These are phyloP conservation scores for Styela clava DNA, from an alignment of 23 tunicate species.

Conservation along the genomic window DNA sequence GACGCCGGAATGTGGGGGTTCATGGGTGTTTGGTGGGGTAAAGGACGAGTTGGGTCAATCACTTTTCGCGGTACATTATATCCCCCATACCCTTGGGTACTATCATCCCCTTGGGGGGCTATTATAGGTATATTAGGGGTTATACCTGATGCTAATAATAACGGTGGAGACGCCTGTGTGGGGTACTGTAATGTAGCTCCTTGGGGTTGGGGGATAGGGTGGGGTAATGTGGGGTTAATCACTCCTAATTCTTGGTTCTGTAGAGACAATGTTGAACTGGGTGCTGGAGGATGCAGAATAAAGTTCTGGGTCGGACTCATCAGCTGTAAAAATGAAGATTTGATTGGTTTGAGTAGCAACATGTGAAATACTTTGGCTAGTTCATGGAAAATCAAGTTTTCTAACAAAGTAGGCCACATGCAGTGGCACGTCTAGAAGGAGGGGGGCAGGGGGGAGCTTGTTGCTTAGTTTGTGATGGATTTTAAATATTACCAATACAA, in stretches of 20 bases:
- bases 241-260: not conserved
- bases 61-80: slow-evolving; percentile 29
- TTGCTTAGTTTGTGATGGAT: too few relatives aligned
- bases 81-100: not conserved
- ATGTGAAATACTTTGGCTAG: not conserved
- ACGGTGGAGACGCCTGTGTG: not conserved
- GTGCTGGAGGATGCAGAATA: slow-evolving; percentile 46
- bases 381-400: not conserved
- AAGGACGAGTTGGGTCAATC: not conserved
- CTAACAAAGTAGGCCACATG: not conserved
- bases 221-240: not conserved
- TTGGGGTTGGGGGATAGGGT: slow-evolving; percentile 10
- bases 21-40: not conserved
- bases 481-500: too few relatives aligned
- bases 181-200: not conserved
- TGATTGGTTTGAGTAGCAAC: not conserved
- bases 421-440: too few relatives aligned
- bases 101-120: slow-evolving; percentile 5
- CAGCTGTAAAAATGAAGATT: slow-evolving; percentile 22
- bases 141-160: not conserved
- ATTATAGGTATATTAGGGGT: not conserved
- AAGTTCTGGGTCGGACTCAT: slow-evolving; percentile 68
- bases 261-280: slow-evolving; percentile 28
- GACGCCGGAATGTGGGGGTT: slow-evolving; percentile 17
- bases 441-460: too few relatives aligned